Evolutionary conservation across 2,797 vertebrate species (phyloP).

Genomic region (Microctenopoma lineatum): DNA sequence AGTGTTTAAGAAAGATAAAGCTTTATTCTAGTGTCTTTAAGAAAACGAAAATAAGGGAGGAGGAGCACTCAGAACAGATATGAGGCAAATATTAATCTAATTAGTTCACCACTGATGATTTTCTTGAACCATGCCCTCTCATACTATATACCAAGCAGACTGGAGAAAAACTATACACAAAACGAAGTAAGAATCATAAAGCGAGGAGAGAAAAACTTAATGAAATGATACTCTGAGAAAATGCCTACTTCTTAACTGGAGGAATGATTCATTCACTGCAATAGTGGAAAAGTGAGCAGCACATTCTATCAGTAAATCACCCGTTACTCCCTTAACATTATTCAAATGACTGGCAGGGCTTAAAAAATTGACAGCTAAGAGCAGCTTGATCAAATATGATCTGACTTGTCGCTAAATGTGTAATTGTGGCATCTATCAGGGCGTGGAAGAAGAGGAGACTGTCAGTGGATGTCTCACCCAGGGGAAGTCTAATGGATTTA

Average conservation of each 20-base stretch:
- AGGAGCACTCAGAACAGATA: background rate
- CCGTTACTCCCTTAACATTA: constrained; percentile 41
- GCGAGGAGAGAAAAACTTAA: background rate
- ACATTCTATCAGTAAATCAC: constrained; percentile 35
- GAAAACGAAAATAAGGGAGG: background rate
- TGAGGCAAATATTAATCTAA: constrained; percentile 9
- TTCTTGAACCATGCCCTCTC: background rate
- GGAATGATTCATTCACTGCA: constrained; percentile 16
- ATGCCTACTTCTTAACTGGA: constrained; percentile 10
- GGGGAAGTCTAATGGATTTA: constrained; percentile 71
- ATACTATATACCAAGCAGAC: background rate
- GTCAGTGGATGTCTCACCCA: constrained; percentile 52
- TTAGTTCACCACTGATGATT: background rate
- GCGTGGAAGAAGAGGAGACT: constrained; percentile 38
- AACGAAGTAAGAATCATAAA: background rate
- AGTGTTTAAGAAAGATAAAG: constrained; percentile 7
- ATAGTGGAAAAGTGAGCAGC: constrained; percentile 41
- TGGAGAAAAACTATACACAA: background rate
- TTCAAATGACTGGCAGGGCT: constrained; percentile 60
- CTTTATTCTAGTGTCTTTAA: constrained; percentile 2
- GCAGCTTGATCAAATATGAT: constrained; percentile 66
- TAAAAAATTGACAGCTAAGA: constrained; percentile 65
- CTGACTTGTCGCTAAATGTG: constrained; percentile 64
- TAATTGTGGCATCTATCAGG: constrained; percentile 68
- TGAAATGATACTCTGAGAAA: background rate